Base-by-base conservation (phyloP, 2,888 invertebrate species). In the Buathra laborator region DNA sequence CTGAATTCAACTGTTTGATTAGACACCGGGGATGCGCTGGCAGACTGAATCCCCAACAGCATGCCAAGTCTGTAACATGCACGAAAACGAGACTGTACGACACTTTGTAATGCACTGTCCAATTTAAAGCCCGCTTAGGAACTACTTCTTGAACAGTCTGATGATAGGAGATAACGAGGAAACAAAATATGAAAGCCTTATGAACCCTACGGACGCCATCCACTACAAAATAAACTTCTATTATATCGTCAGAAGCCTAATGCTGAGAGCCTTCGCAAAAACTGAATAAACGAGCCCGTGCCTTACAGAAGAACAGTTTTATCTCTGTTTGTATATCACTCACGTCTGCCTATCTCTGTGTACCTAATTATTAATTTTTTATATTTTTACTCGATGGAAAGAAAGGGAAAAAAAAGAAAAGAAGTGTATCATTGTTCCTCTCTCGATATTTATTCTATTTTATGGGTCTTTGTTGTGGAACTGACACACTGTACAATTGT, bases 21-120 rank as follows among this genome's bases (percentile, higher is more conserved):
- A 19, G 43, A 0, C 24, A 59, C 1, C 16, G 16, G 16, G 70
- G 71, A 44, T 43, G 53, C 14, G 46, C 44, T 0, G 75, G 46
- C 2, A 82, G 77, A 68, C 29, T 83, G 44, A 48, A 81, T 32
- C 72, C 83, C 10, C 70, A 78, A 3, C 48, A n/a, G 19, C 66
- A 0, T 83, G 83, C 12, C n/a, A 51, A 71, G 64, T 43, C 7
- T 83, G 78, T 19, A 78, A 78, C 24, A 6, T 71, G 16, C 10
- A 4, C 2, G 64, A 77, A 37, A 51, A 78, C n/a, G 83, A 83
- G 66, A 78, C 72, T 6, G n/a, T 78, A 3, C 24, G 46, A 1
- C 68, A 81, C 14, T 81, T 76, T n/a, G 1, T 81, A 2, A 59
- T 10, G 10, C 48, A 59, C 4, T 68, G 75, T 19, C 68, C 75